A percentile compares a stretch with the other conserved stretches of the same genome.
These are phyloP conservation scores for Prolemur simus DNA, from an alignment of 2,113 vertebrate genomes.

Conservation along the genomic window DNA sequence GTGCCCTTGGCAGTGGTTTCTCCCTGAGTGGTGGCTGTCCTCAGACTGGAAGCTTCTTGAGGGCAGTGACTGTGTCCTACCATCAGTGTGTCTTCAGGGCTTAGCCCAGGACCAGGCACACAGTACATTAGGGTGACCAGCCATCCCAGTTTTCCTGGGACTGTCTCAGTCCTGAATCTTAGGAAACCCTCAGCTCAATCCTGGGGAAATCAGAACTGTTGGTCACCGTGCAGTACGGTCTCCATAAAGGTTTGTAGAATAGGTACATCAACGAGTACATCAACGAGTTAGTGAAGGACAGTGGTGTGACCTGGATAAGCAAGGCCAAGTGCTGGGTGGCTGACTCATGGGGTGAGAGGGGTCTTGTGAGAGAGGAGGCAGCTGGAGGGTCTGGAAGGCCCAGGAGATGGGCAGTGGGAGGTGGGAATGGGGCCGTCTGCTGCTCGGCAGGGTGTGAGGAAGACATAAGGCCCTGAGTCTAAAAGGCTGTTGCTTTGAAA, in stretches of 20 bases:
- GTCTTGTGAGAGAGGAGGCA: neutral
- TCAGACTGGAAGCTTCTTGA: neutral
- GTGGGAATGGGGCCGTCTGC: neutral
- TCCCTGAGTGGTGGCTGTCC: neutral
- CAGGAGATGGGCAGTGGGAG: neutral
- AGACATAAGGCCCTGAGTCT: neutral
- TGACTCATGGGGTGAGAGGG: neutral
- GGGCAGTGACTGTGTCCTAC: neutral
- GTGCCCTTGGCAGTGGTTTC: neutral
- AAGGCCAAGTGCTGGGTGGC: neutral
- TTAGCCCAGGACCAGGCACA: neutral
- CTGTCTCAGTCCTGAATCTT: neutral
- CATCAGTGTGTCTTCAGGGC: neutral
- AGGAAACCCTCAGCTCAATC: neutral
- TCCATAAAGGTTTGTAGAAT: neutral
- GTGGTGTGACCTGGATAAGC: neutral
- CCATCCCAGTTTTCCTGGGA: neutral
- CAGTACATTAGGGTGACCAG: neutral
- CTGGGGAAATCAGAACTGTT: neutral
- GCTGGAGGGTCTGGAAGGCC: neutral
- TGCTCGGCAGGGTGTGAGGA: neutral
- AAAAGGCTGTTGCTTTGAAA: neutral
- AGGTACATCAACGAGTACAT: neutral
- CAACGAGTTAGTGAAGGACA: neutral
- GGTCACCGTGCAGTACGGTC: neutral